A percentile compares a stretch with the other conserved stretches of the same genome.
Evolutionary conservation across 2,797 vertebrate genomes (phyloP).

Genomic region (Sparidentex hasta): DNA sequence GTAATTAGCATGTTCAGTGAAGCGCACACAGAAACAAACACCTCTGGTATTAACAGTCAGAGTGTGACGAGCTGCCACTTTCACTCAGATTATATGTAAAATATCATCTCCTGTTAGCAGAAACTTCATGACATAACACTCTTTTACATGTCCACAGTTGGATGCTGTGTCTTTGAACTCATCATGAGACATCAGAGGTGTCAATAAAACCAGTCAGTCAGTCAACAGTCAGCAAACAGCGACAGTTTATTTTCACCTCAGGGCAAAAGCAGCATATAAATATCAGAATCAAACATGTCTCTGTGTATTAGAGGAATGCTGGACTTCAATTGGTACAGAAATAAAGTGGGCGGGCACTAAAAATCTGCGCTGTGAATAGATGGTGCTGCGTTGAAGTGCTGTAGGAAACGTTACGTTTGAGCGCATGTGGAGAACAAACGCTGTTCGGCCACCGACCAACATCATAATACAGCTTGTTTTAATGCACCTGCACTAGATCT

Average conservation of each 20-base stretch:
- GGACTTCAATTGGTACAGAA: conserved; percentile 14
- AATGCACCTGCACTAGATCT: too few relatives aligned
- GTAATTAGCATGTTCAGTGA: conserved; percentile 54
- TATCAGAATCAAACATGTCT: background rate
- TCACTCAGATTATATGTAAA: too few relatives aligned
- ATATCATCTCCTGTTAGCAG: background rate
- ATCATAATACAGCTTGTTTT: too few relatives aligned
- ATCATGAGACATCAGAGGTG: background rate
- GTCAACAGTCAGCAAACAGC: too few relatives aligned
- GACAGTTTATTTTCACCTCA: too few relatives aligned
- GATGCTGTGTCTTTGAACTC: background rate
- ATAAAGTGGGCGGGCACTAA: conserved; percentile 41
- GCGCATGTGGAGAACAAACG: background rate
- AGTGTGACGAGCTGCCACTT: background rate
- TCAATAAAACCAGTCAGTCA: background rate
- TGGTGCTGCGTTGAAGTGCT: conserved; percentile 30
- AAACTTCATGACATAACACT: background rate
- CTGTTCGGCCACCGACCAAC: too few relatives aligned
- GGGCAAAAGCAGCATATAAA: background rate
- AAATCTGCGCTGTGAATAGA: conserved; percentile 50
- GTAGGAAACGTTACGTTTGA: conserved; percentile 23
- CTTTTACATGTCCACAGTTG: background rate
- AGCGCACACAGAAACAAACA: conserved; percentile 33
- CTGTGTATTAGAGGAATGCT: background rate
- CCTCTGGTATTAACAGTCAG: conserved; percentile 46